phyloP scores from a whole-genome alignment of 2,797 vertebrate genomes.

The Percopsis omiscomaycus region DNA sequence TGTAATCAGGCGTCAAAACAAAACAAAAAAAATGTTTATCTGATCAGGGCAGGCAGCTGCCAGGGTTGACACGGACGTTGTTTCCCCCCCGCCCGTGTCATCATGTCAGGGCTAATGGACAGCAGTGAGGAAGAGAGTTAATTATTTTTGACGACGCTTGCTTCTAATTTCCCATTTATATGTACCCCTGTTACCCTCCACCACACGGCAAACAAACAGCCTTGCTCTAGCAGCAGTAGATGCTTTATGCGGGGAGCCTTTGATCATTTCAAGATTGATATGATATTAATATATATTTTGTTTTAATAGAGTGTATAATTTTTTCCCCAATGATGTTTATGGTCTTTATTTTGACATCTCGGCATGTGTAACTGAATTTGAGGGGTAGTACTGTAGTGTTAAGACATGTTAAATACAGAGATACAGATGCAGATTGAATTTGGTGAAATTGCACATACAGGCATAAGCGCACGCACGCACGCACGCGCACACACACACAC shows the following conservation, averaged over 20 bases:
- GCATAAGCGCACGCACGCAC: constrained; percentile 6
- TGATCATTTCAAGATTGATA: constrained; percentile 66
- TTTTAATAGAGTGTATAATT: too few relatives aligned
- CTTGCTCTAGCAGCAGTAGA: constrained; percentile 46
- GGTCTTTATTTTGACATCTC: too few relatives aligned
- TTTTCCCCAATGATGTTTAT: too few relatives aligned
- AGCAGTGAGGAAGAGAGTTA: constrained; percentile 85
- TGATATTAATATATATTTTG: constrained; percentile 42
- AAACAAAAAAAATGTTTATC: constrained; percentile 87
- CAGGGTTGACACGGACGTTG: constrained; percentile 87
- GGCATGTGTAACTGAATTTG: too few relatives aligned
- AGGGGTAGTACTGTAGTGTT: too few relatives aligned
- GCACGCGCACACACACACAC: constrained; percentile 1
- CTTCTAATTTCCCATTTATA: constrained; percentile 93
- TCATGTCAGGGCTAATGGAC: constrained; percentile 92
- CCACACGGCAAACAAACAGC: constrained; percentile 78
- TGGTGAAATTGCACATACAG: background rate
- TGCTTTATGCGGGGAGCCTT: constrained; percentile 5
- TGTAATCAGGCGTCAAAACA: constrained; percentile 88
- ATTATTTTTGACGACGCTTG: constrained; percentile 95
- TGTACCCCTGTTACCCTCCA: constrained; percentile 73
- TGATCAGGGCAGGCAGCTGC: constrained; percentile 90
- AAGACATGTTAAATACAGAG: background rate
- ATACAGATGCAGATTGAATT: background rate
- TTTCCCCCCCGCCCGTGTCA: constrained; percentile 82